These are phyloP conservation scores for Labroides dimidiatus DNA, from an alignment of 2,797 vertebrate species.

Conservation along the genomic window DNA sequence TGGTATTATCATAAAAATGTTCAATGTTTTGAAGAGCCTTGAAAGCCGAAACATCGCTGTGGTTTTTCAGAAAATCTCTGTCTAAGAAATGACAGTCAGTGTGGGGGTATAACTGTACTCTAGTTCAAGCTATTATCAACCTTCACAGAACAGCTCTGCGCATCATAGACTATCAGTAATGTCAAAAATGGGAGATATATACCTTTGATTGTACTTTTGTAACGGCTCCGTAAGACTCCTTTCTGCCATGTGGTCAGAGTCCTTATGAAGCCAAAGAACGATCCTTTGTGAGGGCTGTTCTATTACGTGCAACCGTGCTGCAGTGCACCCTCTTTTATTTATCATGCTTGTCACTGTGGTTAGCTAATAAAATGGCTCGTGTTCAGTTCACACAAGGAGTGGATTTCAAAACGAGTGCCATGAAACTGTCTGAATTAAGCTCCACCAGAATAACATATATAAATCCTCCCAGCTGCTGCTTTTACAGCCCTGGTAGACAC, in stretches of 20 bases:
- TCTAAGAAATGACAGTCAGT: too few relatives aligned
- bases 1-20: too few relatives aligned
- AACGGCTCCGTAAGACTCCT: constrained; percentile 76
- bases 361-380: constrained; percentile 58
- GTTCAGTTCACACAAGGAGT: constrained; percentile 50
- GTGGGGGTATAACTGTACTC: constrained; percentile 3
- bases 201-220: constrained; percentile 78
- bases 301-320: constrained; percentile 14
- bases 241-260: constrained; percentile 64
- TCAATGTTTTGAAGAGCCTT: too few relatives aligned
- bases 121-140: constrained; percentile 56
- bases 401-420: constrained; percentile 49
- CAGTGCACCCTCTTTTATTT: constrained; percentile 53
- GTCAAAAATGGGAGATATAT: constrained; percentile 77
- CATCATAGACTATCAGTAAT: constrained; percentile 31
- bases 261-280: constrained; percentile 24
- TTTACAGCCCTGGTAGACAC: constrained; percentile 35
- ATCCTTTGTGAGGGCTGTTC: constrained; percentile 44
- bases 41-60: too few relatives aligned
- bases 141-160: constrained; percentile 22
- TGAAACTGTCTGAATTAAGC: constrained; percentile 57
- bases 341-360: constrained; percentile 55
- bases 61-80: too few relatives aligned
- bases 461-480: constrained; percentile 35
- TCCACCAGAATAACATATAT: constrained; percentile 43